Conservation (phyloP, 2,888 invertebrate genomes). For the Cryptops parisi region DNA sequence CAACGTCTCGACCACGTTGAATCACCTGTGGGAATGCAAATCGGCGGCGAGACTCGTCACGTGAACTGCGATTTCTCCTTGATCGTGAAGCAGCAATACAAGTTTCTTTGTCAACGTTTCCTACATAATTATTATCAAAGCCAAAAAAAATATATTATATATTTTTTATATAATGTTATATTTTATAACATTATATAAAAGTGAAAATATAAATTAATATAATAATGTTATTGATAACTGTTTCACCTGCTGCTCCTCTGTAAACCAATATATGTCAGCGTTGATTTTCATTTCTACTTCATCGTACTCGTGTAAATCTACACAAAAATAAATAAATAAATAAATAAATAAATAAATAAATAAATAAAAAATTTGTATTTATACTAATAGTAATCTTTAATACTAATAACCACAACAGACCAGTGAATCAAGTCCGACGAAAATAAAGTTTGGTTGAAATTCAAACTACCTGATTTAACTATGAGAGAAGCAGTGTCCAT, state of each 20-base stretch:
- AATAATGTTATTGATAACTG: no score
- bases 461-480: conserved; percentile 47
- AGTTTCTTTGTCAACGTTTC: conserved; percentile 58
- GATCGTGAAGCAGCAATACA: conserved; percentile 49
- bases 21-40: conserved; percentile 3
- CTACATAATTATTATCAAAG: conserved; percentile 1
- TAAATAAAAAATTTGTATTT: conserved; percentile 11
- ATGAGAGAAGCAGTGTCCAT: conserved; percentile 70
- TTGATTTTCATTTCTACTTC: conserved; percentile 69
- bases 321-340: conserved; percentile 21
- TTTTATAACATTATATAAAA: no score
- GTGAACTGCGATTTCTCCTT: conserved; percentile 20
- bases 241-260: conserved; percentile 50
- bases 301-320: conserved; percentile 56
- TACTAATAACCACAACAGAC: not conserved
- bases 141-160: no score
- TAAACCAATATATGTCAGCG: conserved; percentile 51
- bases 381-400: not conserved
- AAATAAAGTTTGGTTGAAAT: no score
- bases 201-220: no score
- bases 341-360: conserved; percentile 7
- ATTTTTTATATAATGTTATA: conserved; percentile 54
- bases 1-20: no score
- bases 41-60: conserved; percentile 12
- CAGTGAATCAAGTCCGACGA: not conserved